Evolutionary conservation across 2,113 vertebrate species (phyloP).

Genomic region (Nematolebias whitei): DNA sequence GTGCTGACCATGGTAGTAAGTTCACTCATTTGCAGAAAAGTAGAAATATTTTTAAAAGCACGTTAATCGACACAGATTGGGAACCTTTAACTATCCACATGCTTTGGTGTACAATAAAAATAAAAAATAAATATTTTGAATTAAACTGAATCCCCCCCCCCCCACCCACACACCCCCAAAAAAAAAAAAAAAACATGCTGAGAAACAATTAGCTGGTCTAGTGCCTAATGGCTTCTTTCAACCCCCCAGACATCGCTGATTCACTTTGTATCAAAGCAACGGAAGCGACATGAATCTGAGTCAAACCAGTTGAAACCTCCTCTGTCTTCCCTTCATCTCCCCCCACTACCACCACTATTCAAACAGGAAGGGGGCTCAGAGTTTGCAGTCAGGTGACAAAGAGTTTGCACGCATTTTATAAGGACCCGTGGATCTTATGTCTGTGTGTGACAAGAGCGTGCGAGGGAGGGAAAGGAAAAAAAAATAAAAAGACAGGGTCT

Average conservation of each 20-base stretch:
- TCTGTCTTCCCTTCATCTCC: constrained; percentile 49
- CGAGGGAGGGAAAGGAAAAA: constrained; percentile 34
- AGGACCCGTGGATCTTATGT: constrained; percentile 47
- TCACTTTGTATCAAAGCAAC: constrained; percentile 77
- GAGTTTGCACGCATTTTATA: constrained; percentile 76
- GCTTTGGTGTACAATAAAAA: constrained; percentile 10
- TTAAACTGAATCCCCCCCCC: no score
- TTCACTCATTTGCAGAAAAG: not conserved
- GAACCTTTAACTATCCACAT: not conserved
- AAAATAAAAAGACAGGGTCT: constrained; percentile 43
- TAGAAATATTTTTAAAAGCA: not conserved
- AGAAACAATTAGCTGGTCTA: constrained; percentile 51
- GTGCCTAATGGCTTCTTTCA: constrained; percentile 54
- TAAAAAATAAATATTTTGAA: constrained; percentile 8
- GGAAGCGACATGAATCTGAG: constrained; percentile 67
- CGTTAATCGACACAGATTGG: not conserved
- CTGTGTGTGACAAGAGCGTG: constrained; percentile 37
- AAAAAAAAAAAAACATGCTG: constrained; percentile 22
- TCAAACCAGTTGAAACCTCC: constrained; percentile 59
- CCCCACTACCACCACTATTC: constrained; percentile 23
- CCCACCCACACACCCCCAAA: no score
- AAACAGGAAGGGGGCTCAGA: constrained; percentile 58
- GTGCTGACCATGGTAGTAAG: constrained; percentile 4
- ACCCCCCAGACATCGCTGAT: constrained; percentile 67
- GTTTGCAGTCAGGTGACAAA: constrained; percentile 75